Base-by-base conservation (phyloP, 2,113 vertebrate genomes). In the Bolborhynchus lineola region DNA sequence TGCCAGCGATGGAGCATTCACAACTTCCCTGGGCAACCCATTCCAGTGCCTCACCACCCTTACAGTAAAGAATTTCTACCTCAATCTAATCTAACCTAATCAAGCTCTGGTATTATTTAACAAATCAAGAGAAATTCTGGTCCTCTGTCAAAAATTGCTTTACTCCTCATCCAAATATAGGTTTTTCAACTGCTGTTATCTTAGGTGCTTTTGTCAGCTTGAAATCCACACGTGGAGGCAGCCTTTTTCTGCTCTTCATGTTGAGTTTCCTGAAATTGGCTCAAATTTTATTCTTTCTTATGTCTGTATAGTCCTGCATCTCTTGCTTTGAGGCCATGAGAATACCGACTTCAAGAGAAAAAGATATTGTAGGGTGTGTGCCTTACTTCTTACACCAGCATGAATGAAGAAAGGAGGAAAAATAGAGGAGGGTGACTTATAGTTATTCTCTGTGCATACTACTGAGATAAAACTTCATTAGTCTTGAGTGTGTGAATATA, bases 31-130 rank as follows among this genome's bases (percentile, higher is more conserved):
- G 39, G 39, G 39, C 39, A 39, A 39, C 39, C 39, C 39, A 39
- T 39, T 39, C 39, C 39, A 39, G 39, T 39, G 39, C 39, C 39
- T 39, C 39, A 39, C 39, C 39, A 39, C 39, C 39, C 39, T 39
- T 39, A 39, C 39, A 39, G 39, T 39, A 39, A 39, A 39, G 39
- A 39, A 39, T 39, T 39, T 39, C 39, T 39, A 39, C 39, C 39
- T 39, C 39, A 39, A 39, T 39, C 39, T 39, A 39, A 39, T 39
- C 39, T 39, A 97, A 35, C 92, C 95, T 69, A 97, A 92, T 13
- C 95, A 97, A 81, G 97, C 96, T 33, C 94, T 98, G 69, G 96
- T 78, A 49, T 97, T 96, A 78, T 97, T 98, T 42, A 98, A 97
- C 71, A 97, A 98, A 92, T 33, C 31, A 23, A 49, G 24, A 21